These are phyloP conservation scores for Syrrhaptes paradoxus DNA, from an alignment of 2,113 vertebrate genomes.

Conservation along the genomic window DNA sequence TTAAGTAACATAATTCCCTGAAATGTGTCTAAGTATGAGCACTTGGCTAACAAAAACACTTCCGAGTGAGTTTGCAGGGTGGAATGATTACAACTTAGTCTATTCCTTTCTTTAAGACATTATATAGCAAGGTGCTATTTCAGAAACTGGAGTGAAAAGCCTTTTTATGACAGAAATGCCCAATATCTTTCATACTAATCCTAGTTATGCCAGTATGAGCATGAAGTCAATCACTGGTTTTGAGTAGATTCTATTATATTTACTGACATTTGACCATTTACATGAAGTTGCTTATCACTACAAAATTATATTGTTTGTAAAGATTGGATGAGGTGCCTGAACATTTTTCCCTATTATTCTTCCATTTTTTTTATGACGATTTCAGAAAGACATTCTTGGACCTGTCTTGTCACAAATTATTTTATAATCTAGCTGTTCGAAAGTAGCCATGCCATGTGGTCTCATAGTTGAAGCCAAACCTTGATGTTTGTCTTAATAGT, in stretches of 20 bases:
- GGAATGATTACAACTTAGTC: neutral
- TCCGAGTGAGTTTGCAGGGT: neutral
- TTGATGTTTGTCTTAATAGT: neutral
- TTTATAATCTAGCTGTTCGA: neutral
- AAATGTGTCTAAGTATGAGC: neutral
- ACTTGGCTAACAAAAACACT: neutral
- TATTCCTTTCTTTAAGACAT: neutral
- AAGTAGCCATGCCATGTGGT: neutral
- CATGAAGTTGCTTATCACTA: neutral
- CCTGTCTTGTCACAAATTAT: neutral
- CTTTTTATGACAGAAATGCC: slow-evolving; percentile 22
- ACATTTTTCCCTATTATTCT: neutral
- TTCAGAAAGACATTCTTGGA: neutral
- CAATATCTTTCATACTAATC: neutral
- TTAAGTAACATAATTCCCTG: neutral
- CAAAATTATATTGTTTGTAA: neutral
- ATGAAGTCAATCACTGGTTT: neutral
- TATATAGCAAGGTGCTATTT: neutral
- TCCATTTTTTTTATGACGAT: neutral
- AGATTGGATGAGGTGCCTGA: neutral
- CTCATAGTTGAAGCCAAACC: neutral
- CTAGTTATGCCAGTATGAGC: neutral
- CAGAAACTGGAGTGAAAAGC: neutral
- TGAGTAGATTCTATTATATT: neutral
- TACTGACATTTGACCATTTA: neutral